A percentile compares a stretch with the other conserved stretches of the same genome.
These are phyloP conservation scores for Cyphomyrus discorhynchus DNA, from an alignment of 2,113 vertebrate species.

Conservation along the genomic window DNA sequence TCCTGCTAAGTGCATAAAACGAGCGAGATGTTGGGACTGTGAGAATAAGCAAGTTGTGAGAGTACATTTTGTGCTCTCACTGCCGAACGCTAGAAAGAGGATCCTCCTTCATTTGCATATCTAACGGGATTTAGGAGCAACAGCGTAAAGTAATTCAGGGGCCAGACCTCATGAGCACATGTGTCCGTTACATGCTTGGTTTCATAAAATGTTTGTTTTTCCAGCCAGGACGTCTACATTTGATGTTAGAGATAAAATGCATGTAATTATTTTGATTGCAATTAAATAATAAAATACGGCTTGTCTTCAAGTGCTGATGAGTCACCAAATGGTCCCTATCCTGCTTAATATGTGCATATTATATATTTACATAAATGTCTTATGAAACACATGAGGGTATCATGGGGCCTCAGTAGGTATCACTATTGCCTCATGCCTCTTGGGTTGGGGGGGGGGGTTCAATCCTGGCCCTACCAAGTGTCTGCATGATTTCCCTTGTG, in stretches of 20 bases:
- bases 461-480: background rate
- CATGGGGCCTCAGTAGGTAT: background rate
- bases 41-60: no score
- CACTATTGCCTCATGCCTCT: background rate
- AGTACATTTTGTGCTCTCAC: background rate
- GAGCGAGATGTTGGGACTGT: background rate
- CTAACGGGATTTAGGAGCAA: background rate
- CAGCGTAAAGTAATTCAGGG: background rate
- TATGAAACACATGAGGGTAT: background rate
- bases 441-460: background rate
- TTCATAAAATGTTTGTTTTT: background rate
- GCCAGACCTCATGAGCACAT: background rate
- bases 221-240: background rate
- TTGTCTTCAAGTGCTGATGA: background rate
- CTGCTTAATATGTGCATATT: background rate
- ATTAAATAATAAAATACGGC: background rate
- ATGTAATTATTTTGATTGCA: background rate
- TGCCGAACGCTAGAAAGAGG: background rate
- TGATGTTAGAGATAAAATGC: background rate
- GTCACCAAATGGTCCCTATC: background rate
- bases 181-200: background rate
- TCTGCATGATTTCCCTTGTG: background rate
- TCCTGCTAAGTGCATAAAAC: background rate
- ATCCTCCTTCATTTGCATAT: background rate
- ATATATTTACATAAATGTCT: background rate